A percentile compares a stretch with the other conserved stretches of the same genome.
phyloP scores from a whole-genome alignment of 92 coral and sea anemone species.

The Palythoa grandis region DNA sequence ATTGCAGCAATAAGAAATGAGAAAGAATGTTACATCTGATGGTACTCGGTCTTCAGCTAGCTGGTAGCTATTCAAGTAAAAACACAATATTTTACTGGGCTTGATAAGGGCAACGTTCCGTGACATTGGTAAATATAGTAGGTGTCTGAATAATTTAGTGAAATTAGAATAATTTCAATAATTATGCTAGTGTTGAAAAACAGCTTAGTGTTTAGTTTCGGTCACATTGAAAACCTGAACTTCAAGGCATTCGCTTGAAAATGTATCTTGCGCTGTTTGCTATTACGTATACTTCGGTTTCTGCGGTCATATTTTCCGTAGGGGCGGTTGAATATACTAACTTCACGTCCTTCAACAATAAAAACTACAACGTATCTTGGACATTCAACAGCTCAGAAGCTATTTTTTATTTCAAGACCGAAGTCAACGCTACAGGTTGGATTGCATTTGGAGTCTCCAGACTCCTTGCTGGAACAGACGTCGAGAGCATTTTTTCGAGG shows the following conservation, averaged over 20 bases:
- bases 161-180: too few species aligned
- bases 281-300: neutral
- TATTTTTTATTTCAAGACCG: constrained; percentile 31
- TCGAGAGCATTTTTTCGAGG: neutral
- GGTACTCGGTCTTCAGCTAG: too few species aligned
- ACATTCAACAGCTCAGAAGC: constrained; percentile 9
- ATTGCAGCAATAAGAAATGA: too few species aligned
- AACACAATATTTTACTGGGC: too few species aligned
- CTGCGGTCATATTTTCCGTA: neutral
- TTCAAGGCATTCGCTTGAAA: neutral
- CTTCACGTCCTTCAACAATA: constrained; percentile 9
- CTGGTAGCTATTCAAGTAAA: too few species aligned
- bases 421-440: constrained; percentile 28
- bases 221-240: too few species aligned
- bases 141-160: too few species aligned
- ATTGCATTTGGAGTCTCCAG: constrained; percentile 9
- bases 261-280: constrained; percentile 3
- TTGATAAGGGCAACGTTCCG: too few species aligned
- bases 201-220: too few species aligned
- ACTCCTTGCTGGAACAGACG: neutral
- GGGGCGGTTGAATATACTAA: constrained; percentile 34
- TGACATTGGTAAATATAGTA: too few species aligned
- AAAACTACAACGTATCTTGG: constrained; percentile 23
- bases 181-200: too few species aligned
- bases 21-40: too few species aligned